These are phyloP conservation scores for Sepioteuthis lessoniana DNA, from an alignment of 2,888 invertebrate genomes.

Conservation along the genomic window DNA sequence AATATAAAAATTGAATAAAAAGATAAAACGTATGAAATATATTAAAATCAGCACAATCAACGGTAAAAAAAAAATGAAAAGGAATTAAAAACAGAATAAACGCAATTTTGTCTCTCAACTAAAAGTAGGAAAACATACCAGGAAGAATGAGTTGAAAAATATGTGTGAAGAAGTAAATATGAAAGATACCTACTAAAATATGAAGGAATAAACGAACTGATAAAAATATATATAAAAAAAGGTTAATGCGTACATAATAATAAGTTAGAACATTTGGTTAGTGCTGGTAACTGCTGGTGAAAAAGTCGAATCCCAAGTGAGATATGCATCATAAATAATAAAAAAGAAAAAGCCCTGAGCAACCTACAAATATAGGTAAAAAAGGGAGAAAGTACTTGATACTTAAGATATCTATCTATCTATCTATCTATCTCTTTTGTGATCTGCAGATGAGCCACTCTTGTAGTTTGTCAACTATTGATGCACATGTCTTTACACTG, in stretches of 20 bases:
- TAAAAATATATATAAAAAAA: neutral
- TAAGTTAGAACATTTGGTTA: neutral
- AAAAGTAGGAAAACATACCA: neutral
- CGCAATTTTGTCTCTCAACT: neutral
- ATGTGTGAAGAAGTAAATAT: neutral
- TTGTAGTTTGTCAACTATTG: too few relatives aligned
- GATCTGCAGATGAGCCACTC: too few relatives aligned
- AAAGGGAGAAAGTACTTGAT: neutral
- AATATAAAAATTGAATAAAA: too few relatives aligned
- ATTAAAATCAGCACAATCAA: neutral
- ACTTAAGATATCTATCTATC: neutral
- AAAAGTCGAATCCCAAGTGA: neutral
- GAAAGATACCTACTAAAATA: neutral
- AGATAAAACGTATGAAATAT: too few relatives aligned
- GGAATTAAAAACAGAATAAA: too few relatives aligned
- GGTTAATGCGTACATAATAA: neutral
- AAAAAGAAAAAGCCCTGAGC: neutral
- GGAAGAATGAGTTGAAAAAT: neutral
- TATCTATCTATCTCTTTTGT: neutral
- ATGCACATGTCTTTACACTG: too few relatives aligned
- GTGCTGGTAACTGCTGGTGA: neutral
- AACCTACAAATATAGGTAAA: too few relatives aligned
- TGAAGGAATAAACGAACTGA: neutral
- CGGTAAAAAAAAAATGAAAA: too few relatives aligned
- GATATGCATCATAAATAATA: neutral